Evolutionary conservation across 2,113 vertebrate genomes (phyloP).

Genomic region (Sylvicapra grimmia): DNA sequence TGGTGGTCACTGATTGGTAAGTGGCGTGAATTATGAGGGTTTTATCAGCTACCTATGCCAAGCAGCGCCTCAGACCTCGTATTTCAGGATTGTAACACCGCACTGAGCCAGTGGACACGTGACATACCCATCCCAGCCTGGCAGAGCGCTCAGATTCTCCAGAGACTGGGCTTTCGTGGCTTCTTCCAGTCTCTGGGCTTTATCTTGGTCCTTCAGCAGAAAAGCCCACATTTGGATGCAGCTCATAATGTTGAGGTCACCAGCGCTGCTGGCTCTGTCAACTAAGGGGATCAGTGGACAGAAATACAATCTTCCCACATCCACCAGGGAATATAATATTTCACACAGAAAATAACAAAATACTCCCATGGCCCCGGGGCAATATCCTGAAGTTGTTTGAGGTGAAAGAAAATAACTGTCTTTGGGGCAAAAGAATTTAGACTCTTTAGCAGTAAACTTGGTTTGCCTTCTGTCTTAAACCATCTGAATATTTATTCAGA

Average conservation of each 20-base stretch:
- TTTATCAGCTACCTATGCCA: not conserved
- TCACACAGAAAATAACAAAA: slow-evolving; percentile 71
- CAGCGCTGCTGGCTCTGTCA: not conserved
- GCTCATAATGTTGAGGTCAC: slow-evolving; percentile 21
- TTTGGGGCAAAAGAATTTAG: slow-evolving; percentile 46
- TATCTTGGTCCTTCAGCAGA: not conserved
- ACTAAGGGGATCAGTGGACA: slow-evolving; percentile 43
- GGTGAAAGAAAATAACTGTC: slow-evolving; percentile 66
- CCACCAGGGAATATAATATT: slow-evolving; percentile 62
- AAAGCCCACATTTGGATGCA: slow-evolving; percentile 54
- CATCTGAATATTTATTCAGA: not conserved
- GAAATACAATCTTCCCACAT: slow-evolving; percentile 50
- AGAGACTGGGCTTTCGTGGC: not conserved
- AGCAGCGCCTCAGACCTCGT: rapidly evolving
- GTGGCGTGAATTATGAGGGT: not conserved
- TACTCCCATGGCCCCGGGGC: slow-evolving; percentile 58
- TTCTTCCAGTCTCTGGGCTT: not conserved
- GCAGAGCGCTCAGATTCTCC: too few species aligned
- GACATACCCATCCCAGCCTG: not conserved
- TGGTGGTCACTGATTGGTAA: not conserved
- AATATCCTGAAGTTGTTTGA: slow-evolving; percentile 72
- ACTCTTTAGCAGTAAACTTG: slow-evolving; percentile 36
- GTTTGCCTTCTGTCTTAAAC: not conserved
- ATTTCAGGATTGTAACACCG: rapidly evolving
- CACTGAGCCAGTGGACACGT: rapidly evolving